Evolutionary conservation across 2,888 invertebrate genomes (phyloP).

Genomic region (Lithosia quadra): DNA sequence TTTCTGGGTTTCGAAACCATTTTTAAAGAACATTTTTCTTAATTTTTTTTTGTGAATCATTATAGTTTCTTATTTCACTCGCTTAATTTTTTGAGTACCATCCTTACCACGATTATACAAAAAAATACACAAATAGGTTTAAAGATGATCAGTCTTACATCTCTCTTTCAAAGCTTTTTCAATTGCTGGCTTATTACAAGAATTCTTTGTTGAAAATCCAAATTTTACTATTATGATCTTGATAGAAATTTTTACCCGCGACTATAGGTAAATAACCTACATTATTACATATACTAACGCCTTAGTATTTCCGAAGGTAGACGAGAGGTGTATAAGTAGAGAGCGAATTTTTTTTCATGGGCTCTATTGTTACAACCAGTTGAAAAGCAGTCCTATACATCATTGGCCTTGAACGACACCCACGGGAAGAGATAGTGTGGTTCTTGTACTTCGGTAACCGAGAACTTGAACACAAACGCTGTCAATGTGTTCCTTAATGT

Average conservation of each 20-base stretch:
- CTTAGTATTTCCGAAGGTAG: no score
- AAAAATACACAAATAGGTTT: no score
- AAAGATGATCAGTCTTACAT: not conserved
- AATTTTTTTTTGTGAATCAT: no score
- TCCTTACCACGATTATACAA: no score
- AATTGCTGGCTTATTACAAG: not conserved
- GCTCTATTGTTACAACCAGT: not conserved
- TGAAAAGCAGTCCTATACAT: not conserved
- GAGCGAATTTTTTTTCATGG: not conserved
- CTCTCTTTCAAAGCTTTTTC: not conserved
- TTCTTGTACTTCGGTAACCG: not conserved
- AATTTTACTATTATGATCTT: no score
- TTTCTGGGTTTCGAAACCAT: no score
- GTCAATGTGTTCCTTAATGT: constrained; percentile 43
- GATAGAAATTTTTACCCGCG: no score
- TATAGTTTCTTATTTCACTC: no score
- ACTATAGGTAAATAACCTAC: no score
- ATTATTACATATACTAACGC: no score
- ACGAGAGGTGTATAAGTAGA: not conserved
- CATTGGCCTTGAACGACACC: not conserved
- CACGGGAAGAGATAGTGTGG: not conserved
- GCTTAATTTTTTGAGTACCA: no score
- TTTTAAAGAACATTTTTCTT: no score
- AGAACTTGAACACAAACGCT: constrained; percentile 34
- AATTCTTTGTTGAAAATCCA: not conserved